Percentiles rank a stretch among this genome's conserved stretches.
Evolutionary conservation across 2,888 invertebrate species (phyloP).

Genomic region (Chouioia cunea): DNA sequence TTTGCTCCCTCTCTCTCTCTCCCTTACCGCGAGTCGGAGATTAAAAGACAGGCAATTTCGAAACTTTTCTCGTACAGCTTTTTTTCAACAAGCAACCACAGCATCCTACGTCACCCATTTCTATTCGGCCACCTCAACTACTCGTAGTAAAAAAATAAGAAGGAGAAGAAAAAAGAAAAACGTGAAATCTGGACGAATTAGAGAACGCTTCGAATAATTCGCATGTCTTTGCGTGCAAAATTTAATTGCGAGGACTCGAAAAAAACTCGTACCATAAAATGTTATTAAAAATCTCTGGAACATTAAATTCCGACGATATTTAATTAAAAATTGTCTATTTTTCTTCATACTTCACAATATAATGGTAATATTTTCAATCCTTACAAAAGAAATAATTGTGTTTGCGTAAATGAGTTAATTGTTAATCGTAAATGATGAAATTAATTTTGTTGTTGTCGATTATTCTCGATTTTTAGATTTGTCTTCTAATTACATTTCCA

Average conservation of each 20-base stretch:
- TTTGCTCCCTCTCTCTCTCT: conserved; percentile 11
- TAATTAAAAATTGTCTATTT: background rate
- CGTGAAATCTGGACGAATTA: conserved; percentile 25
- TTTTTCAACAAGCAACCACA: conserved; percentile 30
- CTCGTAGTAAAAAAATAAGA: conserved; percentile 7
- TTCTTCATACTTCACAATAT: no score
- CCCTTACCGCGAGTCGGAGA: conserved; percentile 47
- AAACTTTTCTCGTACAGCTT: conserved; percentile 50
- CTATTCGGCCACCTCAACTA: conserved; percentile 8
- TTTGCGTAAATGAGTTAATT: no score
- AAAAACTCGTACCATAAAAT: background rate
- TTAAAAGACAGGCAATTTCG: conserved; percentile 53
- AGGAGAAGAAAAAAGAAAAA: background rate
- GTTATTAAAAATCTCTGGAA: background rate
- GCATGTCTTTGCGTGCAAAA: background rate
- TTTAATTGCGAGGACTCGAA: no score
- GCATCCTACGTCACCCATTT: background rate
- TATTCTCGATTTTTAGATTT: conserved; percentile 5
- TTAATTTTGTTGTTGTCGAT: conserved; percentile 1
- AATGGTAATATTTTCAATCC: no score
- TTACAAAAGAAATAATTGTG: no score
- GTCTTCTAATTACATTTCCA: conserved; percentile 13
- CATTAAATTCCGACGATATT: background rate
- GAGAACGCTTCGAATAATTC: conserved; percentile 14
- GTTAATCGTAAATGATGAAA: background rate